A percentile compares a stretch with the other conserved stretches of the same genome.
phyloP scores from a whole-genome alignment of 2,888 invertebrate species.

The Mesorhabditis sp. region DNA sequence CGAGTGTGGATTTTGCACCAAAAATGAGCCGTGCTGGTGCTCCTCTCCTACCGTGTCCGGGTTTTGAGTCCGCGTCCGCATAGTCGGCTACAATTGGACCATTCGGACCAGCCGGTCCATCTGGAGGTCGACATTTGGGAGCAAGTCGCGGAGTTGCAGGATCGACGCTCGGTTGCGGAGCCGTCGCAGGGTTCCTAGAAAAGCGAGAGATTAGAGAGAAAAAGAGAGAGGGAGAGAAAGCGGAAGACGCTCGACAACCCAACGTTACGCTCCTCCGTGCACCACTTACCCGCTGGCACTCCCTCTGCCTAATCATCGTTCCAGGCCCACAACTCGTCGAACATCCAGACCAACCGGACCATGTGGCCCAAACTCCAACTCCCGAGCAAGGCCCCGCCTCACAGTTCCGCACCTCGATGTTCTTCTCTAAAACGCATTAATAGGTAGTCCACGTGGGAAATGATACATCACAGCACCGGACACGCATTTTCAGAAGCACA shows the following conservation, averaged over 20 bases:
- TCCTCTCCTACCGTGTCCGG: constrained; percentile 35
- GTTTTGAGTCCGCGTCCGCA: constrained; percentile 53
- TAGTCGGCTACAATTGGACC: constrained; percentile 48
- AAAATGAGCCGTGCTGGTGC: not conserved
- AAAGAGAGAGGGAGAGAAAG: not conserved
- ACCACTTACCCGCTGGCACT: constrained; percentile 38
- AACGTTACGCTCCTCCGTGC: not conserved
- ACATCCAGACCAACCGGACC: constrained; percentile 50
- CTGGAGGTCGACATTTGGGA: constrained; percentile 21
- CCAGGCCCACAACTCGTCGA: constrained; percentile 53
- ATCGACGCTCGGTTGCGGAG: constrained; percentile 49
- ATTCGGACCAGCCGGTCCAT: constrained; percentile 43
- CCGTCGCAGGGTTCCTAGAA: constrained; percentile 54
- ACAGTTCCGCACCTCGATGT: constrained; percentile 53
- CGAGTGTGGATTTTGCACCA: too few species aligned
- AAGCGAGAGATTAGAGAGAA: too few species aligned
- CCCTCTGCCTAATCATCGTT: constrained; percentile 44
- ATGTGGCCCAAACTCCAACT: constrained; percentile 48
- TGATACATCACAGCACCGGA: too few species aligned
- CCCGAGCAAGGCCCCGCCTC: constrained; percentile 50
- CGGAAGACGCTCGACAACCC: not conserved
- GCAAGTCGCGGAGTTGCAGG: constrained; percentile 50
- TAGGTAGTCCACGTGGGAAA: not conserved
- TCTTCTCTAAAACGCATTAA: constrained; percentile 39
- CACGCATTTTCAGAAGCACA: too few species aligned